Evolutionary conservation across 2,113 vertebrate species (phyloP).

Genomic region (Philantomba maxwellii): DNA sequence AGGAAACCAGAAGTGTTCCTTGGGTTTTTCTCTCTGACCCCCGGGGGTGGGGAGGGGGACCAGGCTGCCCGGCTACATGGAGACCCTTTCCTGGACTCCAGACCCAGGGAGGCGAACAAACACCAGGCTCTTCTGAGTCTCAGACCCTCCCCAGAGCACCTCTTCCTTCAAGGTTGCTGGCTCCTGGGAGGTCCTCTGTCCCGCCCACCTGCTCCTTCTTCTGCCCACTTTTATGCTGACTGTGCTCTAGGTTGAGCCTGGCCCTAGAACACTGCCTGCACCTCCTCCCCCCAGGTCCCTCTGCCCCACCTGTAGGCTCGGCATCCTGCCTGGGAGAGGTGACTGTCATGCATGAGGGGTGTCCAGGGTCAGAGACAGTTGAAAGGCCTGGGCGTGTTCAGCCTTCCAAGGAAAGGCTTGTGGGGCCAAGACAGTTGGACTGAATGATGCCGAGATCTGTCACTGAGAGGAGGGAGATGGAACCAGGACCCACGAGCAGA

Average conservation of each 20-base stretch:
- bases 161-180: conserved; percentile 68
- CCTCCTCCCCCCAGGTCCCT: conserved; percentile 53
- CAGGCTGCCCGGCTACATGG: accelerated
- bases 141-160: conserved; percentile 24
- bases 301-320: background rate
- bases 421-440: background rate
- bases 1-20: background rate
- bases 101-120: background rate
- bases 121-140: background rate
- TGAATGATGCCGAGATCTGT: background rate
- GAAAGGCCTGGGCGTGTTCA: background rate
- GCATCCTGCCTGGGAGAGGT: background rate
- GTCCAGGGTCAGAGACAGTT: background rate
- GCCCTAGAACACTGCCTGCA: conserved; percentile 53
- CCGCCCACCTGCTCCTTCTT: background rate
- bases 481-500: background rate
- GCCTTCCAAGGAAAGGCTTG: background rate
- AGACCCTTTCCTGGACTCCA: background rate
- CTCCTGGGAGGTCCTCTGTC: conserved; percentile 62
- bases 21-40: background rate
- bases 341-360: accelerated
- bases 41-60: too few species aligned
- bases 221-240: background rate
- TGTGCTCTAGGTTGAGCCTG: conserved; percentile 68
- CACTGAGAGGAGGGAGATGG: background rate